These are phyloP conservation scores for Apodemia duryi DNA, from an alignment of 2,888 invertebrate genomes.

Conservation along the genomic window DNA sequence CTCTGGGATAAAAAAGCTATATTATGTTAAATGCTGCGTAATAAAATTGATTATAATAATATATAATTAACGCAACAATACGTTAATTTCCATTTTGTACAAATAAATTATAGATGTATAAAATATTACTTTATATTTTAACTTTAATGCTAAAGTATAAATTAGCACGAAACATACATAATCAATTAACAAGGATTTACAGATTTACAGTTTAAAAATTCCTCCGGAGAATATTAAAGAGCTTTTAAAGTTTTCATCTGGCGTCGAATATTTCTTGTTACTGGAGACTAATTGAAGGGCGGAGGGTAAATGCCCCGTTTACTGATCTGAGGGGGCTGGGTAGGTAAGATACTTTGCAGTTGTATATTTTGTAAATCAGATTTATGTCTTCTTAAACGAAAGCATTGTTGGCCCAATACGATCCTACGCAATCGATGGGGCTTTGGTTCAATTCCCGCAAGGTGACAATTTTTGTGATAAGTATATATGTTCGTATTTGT, in stretches of 20 bases:
- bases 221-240: conserved; percentile 14
- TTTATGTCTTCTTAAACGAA: neutral
- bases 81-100: too few species aligned
- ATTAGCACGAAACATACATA: conserved; percentile 1
- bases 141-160: neutral
- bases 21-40: too few species aligned
- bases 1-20: too few species aligned
- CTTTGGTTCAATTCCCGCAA: too few species aligned
- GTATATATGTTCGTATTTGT: too few species aligned
- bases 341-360: conserved; percentile 9
- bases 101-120: too few species aligned
- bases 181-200: conserved; percentile 19
- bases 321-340: conserved; percentile 28
- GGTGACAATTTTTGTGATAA: too few species aligned
- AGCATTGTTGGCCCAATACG: too few species aligned
- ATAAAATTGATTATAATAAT: too few species aligned
- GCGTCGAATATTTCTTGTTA: conserved; percentile 28
- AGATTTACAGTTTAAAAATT: conserved; percentile 13
- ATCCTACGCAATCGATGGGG: too few species aligned
- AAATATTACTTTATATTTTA: neutral
- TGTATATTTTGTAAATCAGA: neutral
- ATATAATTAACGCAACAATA: too few species aligned
- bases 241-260: conserved; percentile 26
- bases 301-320: conserved; percentile 42
- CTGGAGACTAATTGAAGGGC: conserved; percentile 40